These are phyloP conservation scores for Aplidium turbinatum DNA, from an alignment of 23 tunicate species.

Conservation along the genomic window DNA sequence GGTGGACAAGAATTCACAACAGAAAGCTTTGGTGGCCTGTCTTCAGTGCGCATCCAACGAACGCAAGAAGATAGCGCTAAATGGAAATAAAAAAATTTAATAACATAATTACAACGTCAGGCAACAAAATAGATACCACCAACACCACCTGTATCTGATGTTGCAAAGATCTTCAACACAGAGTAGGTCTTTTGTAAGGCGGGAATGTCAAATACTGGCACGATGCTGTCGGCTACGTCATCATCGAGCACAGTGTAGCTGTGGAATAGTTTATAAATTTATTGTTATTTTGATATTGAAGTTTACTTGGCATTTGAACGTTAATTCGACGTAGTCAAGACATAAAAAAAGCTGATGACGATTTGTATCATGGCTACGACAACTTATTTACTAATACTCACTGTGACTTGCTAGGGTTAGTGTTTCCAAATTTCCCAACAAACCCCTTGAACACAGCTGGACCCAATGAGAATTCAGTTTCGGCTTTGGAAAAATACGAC, in stretches of 20 bases:
- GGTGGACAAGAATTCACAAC: conserved; percentile 56
- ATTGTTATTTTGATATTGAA: too few relatives aligned
- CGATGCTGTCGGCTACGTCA: conserved; percentile 11
- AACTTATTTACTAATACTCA: too few relatives aligned
- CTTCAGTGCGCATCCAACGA: conserved; percentile 20
- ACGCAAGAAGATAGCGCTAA: conserved; percentile 32
- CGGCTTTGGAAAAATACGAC: conserved; percentile 26
- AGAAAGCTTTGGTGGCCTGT: background rate
- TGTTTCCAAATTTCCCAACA: background rate
- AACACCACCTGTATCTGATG: too few relatives aligned
- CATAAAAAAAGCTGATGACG: too few relatives aligned
- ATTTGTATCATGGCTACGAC: too few relatives aligned
- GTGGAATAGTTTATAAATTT: too few relatives aligned
- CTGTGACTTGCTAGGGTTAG: background rate
- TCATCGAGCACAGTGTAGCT: conserved; percentile 41
- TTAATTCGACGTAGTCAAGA: too few relatives aligned
- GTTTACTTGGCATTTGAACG: too few relatives aligned
- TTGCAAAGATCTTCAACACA: background rate
- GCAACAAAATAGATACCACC: conserved; percentile 6
- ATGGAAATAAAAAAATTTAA: too few relatives aligned
- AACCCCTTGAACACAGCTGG: conserved; percentile 67
- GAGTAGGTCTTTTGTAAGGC: background rate
- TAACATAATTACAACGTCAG: too few relatives aligned
- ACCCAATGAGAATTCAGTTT: conserved; percentile 36
- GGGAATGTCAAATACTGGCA: conserved; percentile 48